These are phyloP conservation scores for Eunapius fragilis DNA, from an alignment of 37 sponge, comb jelly and placozoan species.

Conservation along the genomic window DNA sequence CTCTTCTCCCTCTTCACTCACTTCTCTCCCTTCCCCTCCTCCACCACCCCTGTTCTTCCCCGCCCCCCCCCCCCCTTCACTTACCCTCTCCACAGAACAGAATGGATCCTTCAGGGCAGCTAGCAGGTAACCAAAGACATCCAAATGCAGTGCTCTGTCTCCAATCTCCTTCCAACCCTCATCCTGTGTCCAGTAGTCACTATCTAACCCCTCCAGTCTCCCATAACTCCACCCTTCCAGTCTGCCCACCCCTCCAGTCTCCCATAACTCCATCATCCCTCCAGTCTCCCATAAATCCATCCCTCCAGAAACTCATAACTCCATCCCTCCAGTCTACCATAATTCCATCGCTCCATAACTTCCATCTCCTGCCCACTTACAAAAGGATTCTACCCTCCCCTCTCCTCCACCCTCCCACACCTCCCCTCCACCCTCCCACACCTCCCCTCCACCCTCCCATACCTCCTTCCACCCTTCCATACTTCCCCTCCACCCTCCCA, in stretches of 20 bases:
- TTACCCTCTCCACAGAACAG: constrained; percentile 59
- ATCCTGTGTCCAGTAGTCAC: not conserved
- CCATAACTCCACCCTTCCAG: too few relatives aligned
- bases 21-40: too few relatives aligned
- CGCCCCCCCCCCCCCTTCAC: not conserved
- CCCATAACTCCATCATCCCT: not conserved
- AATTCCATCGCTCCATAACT: too few relatives aligned
- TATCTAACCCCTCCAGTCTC: too few relatives aligned
- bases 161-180: constrained; percentile 19
- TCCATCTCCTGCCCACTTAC: too few relatives aligned
- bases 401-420: too few relatives aligned
- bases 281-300: not conserved
- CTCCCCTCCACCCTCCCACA: too few relatives aligned
- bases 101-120: constrained; percentile 28
- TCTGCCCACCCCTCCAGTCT: too few relatives aligned
- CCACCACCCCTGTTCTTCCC: not conserved
- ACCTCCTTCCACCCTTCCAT: too few relatives aligned
- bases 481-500: too few relatives aligned
- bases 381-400: too few relatives aligned
- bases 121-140: constrained; percentile 52
- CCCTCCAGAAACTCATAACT: not conserved
- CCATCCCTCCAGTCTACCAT: not conserved
- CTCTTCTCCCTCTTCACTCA: not conserved
- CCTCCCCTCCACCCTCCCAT: too few relatives aligned
- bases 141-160: constrained; percentile 35